Evolutionary conservation across 2,888 invertebrate species (phyloP), one percentile per base, ranked within the genome.

Genomic region (Taphrorychus bicolor): DNA sequence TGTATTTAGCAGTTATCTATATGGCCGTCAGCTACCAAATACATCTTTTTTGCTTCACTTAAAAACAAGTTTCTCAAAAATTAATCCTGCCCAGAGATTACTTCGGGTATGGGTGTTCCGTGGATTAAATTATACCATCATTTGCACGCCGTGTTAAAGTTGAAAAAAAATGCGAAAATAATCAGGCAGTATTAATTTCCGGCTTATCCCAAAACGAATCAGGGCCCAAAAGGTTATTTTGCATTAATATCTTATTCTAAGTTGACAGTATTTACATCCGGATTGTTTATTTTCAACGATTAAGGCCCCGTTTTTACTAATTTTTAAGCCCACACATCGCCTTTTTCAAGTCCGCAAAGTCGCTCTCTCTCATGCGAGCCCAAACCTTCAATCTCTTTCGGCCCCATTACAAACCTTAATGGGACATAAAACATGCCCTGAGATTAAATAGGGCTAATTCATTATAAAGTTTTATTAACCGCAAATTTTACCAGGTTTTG

Each of bases 121-220:
- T 24, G 56, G 59, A 60, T 69, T 69, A 69, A 69, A 65, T 69
- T 64, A 64, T 69, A 61, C 64, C 69, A 61, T 69, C 64, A 69
- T 69, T 69, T 69, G 64, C 59, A 60, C 57, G 51, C 48, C 21
- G 59, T 63, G 41, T 68, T 59, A 68, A 68, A 63, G 58, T 51
- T 16, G 49, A 60, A 64, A 63, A 64, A 66, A 66, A 54, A 59
- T n/a, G 24, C 48, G 56, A 53, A 65, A 68, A 68, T 67, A 59
- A 58, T 56, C 56, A 57, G 19, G 18, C 40, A 5, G 56, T 63
- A 69, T 60, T 64, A 60, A 56, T 64, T 64, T 63, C 58, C 24
- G 32, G 24, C 60, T 64, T 69, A 69, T 64, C 59, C 59, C 42
- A 41, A 69, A 59, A 60, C 59, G 59, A 53, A 63, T 54, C 48